A percentile compares a stretch with the other conserved stretches of the same genome.
Evolutionary conservation across 2,797 vertebrate genomes (phyloP).

Genomic region (Diplodus sargus): DNA sequence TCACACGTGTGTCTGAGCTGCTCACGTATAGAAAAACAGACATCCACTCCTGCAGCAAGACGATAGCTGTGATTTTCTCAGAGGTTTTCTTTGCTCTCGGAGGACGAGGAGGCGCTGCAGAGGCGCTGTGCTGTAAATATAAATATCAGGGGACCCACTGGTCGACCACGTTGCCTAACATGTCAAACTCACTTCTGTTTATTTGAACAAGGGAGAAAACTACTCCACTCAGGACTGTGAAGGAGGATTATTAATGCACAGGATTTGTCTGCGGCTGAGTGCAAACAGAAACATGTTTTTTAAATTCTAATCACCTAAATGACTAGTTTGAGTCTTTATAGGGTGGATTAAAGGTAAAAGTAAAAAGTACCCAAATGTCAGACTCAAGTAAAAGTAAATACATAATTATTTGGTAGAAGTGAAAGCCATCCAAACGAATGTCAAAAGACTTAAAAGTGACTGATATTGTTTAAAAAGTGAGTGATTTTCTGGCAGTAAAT

Average conservation of each 20-base stretch:
- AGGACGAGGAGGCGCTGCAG: constrained; percentile 34
- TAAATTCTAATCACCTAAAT: background rate
- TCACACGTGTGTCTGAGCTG: background rate
- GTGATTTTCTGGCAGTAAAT: too few relatives aligned
- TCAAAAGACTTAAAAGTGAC: too few relatives aligned
- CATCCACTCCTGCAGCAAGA: constrained; percentile 7
- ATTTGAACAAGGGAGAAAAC: constrained; percentile 43
- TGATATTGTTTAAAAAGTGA: too few relatives aligned
- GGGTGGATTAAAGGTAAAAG: background rate
- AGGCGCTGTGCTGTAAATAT: constrained; percentile 39
- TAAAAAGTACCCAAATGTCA: too few relatives aligned
- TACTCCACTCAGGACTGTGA: background rate
- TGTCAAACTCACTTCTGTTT: constrained; percentile 46
- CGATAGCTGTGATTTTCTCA: constrained; percentile 31
- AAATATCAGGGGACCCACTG: constrained; percentile 40
- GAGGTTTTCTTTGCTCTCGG: constrained; percentile 26
- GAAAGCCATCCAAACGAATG: too few relatives aligned
- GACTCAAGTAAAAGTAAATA: too few relatives aligned
- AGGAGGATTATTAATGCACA: constrained; percentile 5
- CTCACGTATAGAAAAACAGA: constrained; percentile 1
- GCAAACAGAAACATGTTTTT: background rate
- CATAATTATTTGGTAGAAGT: too few relatives aligned
- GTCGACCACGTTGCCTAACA: constrained; percentile 44
- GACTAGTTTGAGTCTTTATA: background rate
- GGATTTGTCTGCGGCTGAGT: background rate